phyloP scores from a whole-genome alignment of 1,140 invertebrate species.

The Micrasema minimum region DNA sequence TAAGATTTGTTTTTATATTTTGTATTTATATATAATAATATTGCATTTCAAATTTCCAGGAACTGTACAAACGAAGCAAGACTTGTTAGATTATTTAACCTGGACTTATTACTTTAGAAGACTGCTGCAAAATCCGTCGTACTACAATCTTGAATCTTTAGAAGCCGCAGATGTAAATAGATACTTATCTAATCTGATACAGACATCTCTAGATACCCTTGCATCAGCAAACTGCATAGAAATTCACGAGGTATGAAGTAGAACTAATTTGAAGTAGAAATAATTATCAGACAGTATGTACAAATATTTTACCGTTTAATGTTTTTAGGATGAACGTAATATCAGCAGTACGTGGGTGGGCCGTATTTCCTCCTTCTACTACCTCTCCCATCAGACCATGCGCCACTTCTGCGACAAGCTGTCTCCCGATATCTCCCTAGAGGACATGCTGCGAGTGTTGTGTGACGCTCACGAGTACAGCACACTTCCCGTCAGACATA shows the following conservation, averaged over 20 bases:
- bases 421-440: conserved; percentile 71
- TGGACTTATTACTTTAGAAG: conserved; percentile 99
- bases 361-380: conserved; percentile 95
- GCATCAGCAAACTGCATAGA: conserved; percentile 81
- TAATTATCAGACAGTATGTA: too few relatives aligned
- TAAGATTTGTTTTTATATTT: too few relatives aligned
- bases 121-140: conserved; percentile 92
- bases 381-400: conserved; percentile 94
- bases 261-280: too few relatives aligned
- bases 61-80: conserved; percentile 92
- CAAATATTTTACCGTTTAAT: background rate
- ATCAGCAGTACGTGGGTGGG: conserved; percentile 88
- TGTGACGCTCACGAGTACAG: conserved; percentile 91
- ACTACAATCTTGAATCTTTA: conserved; percentile 86
- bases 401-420: conserved; percentile 82
- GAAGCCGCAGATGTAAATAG: conserved; percentile 80
- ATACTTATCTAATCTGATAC: conserved; percentile 81
- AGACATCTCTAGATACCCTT: conserved; percentile 79
- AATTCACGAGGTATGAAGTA: conserved; percentile 67
- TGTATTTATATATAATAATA: too few relatives aligned
- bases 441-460: conserved; percentile 84
- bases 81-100: conserved; percentile 96
- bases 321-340: conserved; percentile 74
- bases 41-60: conserved; percentile 61
- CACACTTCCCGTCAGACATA: conserved; percentile 96